Base-by-base conservation (phyloP, 1,140 invertebrate species). In the Liolophura sinensis region DNA sequence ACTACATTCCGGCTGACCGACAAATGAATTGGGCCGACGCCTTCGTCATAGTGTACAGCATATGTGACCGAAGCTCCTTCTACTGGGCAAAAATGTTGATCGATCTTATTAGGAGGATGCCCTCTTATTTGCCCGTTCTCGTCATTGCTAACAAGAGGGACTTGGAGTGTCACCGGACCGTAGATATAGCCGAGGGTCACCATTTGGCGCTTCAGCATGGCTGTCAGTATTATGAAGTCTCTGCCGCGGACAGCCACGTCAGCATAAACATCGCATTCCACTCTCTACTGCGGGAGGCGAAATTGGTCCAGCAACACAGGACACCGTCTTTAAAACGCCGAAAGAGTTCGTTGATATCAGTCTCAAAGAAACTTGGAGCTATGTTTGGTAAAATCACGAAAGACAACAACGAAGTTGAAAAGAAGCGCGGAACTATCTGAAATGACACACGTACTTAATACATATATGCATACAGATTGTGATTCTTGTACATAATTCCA, bases 151-250 rank as follows among this genome's bases (percentile, higher is more conserved):
- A 93, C 84, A 93, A 93, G 85, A 84, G 90, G 72, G 92, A 93
- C 86, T 87, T 94, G 76, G 92, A 93, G 84, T 91, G 93, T 85
- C 89, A 89, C 78, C 91, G 92, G 77, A 87, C 89, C 79, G 90
- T 93, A 1, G 90, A 89, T 76, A 91, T 92, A 14, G 91, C 92
- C 74, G 92, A 92, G 72, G 92, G 92, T 20, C 91, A 93, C 74
- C 91, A 92, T 78, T 73, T 92, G 49, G 92, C 92, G 0, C 80
- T 92, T 59, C 88, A 90, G 58, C 91, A 90, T 76, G 90, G 91
- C 18, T 93, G 92, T 78, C 92, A 92, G 78, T 93, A 93, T 82
- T 93, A 92, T 81, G 92, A 93, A 83, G 92, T 94, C 64, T 92
- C 92, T 60, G 92, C 92, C 16, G 92, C 92, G 18, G 92, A 93